Evolutionary conservation across 2,797 vertebrate genomes (phyloP).

Genomic region (Pseudomugil gertrudae): DNA sequence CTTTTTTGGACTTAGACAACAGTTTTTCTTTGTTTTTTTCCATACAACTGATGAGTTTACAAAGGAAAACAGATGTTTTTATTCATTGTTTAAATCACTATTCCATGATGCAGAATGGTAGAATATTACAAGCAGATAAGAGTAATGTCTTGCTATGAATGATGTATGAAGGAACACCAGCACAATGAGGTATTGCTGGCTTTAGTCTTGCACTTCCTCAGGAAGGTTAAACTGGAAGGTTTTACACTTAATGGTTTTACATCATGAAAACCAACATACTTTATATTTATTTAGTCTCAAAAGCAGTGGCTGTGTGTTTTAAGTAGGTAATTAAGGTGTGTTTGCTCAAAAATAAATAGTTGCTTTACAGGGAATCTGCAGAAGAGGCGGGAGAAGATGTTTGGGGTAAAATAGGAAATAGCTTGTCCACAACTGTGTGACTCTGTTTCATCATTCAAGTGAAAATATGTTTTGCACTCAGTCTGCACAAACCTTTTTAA

Average conservation of each 20-base stretch:
- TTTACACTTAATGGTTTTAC: neutral
- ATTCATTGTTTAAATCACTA: slow-evolving; percentile 25
- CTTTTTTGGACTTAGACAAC: neutral
- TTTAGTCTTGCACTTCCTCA: neutral
- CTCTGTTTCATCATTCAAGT: slow-evolving; percentile 29
- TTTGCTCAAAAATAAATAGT: neutral
- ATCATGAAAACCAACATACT: neutral
- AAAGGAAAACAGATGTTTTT: slow-evolving; percentile 54
- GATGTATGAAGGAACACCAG: neutral
- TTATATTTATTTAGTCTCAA: neutral
- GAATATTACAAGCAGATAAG: slow-evolving; percentile 20
- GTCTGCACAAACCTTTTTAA: slow-evolving; percentile 36
- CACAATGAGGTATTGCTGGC: neutral
- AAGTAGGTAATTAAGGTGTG: neutral
- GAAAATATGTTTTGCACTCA: slow-evolving; percentile 25
- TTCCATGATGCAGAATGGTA: slow-evolving; percentile 15
- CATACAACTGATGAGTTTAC: slow-evolving; percentile 45
- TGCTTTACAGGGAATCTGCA: slow-evolving; percentile 1
- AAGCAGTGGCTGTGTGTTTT: neutral
- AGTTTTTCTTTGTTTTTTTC: slow-evolving; percentile 17
- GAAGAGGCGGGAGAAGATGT: slow-evolving; percentile 1
- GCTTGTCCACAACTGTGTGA: slow-evolving; percentile 3
- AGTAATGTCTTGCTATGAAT: slow-evolving; percentile 10
- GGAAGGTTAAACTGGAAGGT: neutral
- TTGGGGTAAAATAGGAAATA: slow-evolving; percentile 5